phyloP scores from a whole-genome alignment of 2,888 invertebrate genomes.

The Sminthurides aquaticus region DNA sequence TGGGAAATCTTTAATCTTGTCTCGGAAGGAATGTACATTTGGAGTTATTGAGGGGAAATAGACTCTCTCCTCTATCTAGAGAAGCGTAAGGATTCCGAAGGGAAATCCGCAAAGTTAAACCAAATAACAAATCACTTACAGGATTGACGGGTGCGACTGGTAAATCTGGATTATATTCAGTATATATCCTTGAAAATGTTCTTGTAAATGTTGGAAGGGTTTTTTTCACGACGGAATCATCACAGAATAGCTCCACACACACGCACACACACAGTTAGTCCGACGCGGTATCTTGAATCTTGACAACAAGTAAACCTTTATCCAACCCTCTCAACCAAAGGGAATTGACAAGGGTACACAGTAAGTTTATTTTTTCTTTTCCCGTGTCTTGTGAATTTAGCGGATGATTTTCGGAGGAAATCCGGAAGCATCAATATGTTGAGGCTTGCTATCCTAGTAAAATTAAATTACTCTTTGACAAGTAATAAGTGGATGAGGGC shows the following conservation, averaged over 20 bases:
- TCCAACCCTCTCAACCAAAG: too few species aligned
- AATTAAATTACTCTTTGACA: neutral
- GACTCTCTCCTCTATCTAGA: neutral
- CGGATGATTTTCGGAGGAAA: neutral
- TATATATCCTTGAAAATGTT: too few species aligned
- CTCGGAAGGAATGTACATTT: too few species aligned
- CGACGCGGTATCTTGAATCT: too few species aligned
- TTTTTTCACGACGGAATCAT: neutral
- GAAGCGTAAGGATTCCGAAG: neutral
- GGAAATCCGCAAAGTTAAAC: neutral
- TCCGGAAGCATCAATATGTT: neutral
- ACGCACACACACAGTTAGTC: neutral
- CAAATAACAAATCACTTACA: neutral
- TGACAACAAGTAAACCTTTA: too few species aligned
- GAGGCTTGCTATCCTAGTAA: neutral
- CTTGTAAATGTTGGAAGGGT: neutral
- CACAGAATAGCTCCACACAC: neutral
- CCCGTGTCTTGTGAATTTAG: neutral
- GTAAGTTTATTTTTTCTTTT: neutral
- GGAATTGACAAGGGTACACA: too few species aligned
- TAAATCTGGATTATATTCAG: neutral
- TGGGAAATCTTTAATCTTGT: too few species aligned
- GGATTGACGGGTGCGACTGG: neutral
- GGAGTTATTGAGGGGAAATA: neutral
- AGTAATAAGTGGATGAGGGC: neutral